Evolutionary conservation across 2,888 invertebrate species (phyloP), one percentile per base, ranked within the genome.

Genomic region (Rhogogaster chlorosoma): DNA sequence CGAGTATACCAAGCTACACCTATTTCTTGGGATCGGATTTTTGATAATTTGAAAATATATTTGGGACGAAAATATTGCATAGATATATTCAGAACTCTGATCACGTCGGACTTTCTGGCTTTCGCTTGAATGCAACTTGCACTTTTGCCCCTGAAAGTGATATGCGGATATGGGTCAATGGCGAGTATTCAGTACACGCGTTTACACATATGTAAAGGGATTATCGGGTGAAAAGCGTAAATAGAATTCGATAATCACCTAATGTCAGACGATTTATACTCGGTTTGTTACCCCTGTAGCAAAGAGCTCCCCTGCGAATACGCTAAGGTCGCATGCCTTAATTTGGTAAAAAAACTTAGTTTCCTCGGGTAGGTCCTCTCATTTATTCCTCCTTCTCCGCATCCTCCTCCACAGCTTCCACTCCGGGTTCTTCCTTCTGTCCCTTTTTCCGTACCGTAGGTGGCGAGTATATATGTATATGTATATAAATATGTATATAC

Each of bases 331-430:
- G 45, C 49, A 67, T 38, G 83, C n/a, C 67, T 83, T 49, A 83
- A 83, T 83, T 67, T 36, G 80, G 70, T 84, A 73, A 67, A 49
- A 75, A 80, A 85, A 85, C 70, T 67, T 26, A 64, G 67, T 83
- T 64, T 64, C 49, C 83, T 29, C 67, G 45, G 83, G 42, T 83
- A 15, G 29, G 83, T 83, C 83, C 49, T 64, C 83, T 57, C 83
- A 70, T 83, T 83, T 83, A 83, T 83, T 83, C 83, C 83, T 45
- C 80, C 80, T 80, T 2, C 77, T 53, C 38, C 80, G 38, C 61
- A 45, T 80, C 36, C 64, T 61, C 61, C 38, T 80, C 26, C 80
- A n/a, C 22, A 29, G 26, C 49, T 49, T 77, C 80, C 12, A 36
- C 83, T 77, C 29, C 77, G n/a, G 57, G 80, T 80, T 64, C 80